A percentile compares a stretch with the other conserved stretches of the same genome.
Evolutionary conservation across 2,888 invertebrate genomes (phyloP).

Genomic region (Mythimna impura): DNA sequence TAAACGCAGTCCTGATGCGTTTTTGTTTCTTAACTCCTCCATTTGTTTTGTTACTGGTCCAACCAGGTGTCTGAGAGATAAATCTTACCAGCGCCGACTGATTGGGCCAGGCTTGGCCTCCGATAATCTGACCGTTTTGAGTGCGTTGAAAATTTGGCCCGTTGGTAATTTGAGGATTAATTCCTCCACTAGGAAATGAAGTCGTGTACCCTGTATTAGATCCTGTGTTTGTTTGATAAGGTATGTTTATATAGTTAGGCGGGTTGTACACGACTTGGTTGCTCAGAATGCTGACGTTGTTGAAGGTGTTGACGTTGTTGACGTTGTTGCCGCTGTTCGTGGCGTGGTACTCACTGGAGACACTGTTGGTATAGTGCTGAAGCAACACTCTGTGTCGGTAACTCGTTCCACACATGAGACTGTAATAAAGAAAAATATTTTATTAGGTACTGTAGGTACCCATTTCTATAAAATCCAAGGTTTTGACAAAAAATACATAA

Average conservation of each 20-base stretch:
- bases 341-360: slow-evolving; percentile 41
- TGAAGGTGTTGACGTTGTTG: too few species aligned
- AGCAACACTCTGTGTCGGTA: slow-evolving; percentile 12
- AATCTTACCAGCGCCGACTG: slow-evolving; percentile 52
- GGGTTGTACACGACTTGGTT: slow-evolving; percentile 42
- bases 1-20: slow-evolving; percentile 94
- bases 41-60: slow-evolving; percentile 62
- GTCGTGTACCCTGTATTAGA: slow-evolving; percentile 32
- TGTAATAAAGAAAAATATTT: too few species aligned
- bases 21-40: slow-evolving; percentile 85
- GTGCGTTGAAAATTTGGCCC: slow-evolving; percentile 45
- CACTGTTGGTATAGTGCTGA: slow-evolving; percentile 44
- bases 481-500: too few species aligned
- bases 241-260: slow-evolving; percentile 54
- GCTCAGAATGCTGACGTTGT: neutral
- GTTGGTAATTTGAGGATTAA: slow-evolving; percentile 35
- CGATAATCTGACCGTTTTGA: slow-evolving; percentile 53
- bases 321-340: slow-evolving; percentile 35
- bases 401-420: too few species aligned
- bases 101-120: slow-evolving; percentile 40
- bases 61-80: slow-evolving; percentile 55
- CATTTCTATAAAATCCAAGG: too few species aligned
- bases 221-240: slow-evolving; percentile 29
- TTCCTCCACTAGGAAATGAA: too few species aligned
- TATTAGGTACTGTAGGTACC: too few species aligned